Evolutionary conservation across 2,888 invertebrate genomes (phyloP).

Genomic region (Tuta absoluta): DNA sequence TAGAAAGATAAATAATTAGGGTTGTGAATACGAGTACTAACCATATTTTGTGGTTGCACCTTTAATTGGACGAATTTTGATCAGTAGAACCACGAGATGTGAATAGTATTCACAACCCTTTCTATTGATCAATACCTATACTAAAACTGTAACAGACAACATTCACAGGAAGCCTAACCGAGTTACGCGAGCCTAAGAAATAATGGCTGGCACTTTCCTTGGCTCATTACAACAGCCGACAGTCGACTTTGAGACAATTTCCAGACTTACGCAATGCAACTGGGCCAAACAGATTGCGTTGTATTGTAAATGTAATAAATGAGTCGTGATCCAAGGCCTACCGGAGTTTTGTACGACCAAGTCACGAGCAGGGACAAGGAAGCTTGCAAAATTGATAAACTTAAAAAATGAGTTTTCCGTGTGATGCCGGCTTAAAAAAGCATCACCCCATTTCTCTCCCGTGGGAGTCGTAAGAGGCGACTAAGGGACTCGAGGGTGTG

Average conservation of each 20-base stretch:
- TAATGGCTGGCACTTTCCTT: slow-evolving; percentile 14
- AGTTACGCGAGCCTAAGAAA: slow-evolving; percentile 12
- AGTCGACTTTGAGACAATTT: slow-evolving; percentile 33
- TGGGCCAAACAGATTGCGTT: slow-evolving; percentile 37
- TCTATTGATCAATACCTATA: not conserved
- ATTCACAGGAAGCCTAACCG: slow-evolving; percentile 12
- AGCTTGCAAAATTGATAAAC: slow-evolving; percentile 1
- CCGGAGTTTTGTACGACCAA: slow-evolving; percentile 6
- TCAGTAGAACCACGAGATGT: not conserved
- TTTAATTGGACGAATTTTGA: not conserved
- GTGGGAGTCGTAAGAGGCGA: no score
- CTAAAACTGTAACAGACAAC: not conserved
- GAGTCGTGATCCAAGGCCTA: slow-evolving; percentile 36
- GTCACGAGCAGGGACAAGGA: not conserved
- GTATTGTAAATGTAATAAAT: slow-evolving; percentile 44
- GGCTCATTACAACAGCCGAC: slow-evolving; percentile 13
- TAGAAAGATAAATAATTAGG: no score
- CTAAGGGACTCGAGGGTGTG: no score
- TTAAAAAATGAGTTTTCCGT: not conserved
- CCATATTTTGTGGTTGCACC: not conserved
- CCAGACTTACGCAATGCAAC: slow-evolving; percentile 32
- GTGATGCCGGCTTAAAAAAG: no score
- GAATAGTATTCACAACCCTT: not conserved
- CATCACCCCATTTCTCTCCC: no score
- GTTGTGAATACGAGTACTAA: no score